These are phyloP conservation scores for Chamaea fasciata DNA, from an alignment of 2,113 vertebrate genomes.

Conservation along the genomic window DNA sequence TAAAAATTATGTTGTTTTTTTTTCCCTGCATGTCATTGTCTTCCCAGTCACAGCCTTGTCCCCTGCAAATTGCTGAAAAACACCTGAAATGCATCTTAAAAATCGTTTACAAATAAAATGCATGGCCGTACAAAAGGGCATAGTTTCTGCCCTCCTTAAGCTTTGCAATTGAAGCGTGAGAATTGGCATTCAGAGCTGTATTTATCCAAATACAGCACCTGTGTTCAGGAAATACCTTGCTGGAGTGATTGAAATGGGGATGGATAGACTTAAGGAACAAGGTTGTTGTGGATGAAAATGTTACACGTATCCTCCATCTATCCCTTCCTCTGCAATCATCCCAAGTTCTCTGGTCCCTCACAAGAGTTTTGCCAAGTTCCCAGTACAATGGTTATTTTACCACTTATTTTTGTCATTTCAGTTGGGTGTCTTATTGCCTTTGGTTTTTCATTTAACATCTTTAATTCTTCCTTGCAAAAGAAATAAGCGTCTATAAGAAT, in stretches of 20 bases:
- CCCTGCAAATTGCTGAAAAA: background rate
- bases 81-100: background rate
- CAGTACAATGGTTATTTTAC: background rate
- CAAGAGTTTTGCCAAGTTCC: background rate
- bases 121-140: background rate
- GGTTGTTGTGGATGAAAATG: background rate
- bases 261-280: background rate
- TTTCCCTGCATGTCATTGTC: background rate
- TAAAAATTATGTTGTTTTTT: background rate
- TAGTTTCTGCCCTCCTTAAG: background rate
- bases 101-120: background rate
- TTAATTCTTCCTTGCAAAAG: background rate
- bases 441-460: background rate
- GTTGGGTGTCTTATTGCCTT: background rate
- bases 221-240: background rate
- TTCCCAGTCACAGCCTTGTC: background rate
- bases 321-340: background rate
- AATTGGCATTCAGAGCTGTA: background rate
- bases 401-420: background rate
- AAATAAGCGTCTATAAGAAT: rapidly evolving
- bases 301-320: rapidly evolving
- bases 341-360: background rate
- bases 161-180: background rate
- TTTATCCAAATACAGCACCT: background rate
- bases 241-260: background rate